Conservation (phyloP, 2,113 vertebrate genomes). For the Ginglymostoma cirratum region DNA sequence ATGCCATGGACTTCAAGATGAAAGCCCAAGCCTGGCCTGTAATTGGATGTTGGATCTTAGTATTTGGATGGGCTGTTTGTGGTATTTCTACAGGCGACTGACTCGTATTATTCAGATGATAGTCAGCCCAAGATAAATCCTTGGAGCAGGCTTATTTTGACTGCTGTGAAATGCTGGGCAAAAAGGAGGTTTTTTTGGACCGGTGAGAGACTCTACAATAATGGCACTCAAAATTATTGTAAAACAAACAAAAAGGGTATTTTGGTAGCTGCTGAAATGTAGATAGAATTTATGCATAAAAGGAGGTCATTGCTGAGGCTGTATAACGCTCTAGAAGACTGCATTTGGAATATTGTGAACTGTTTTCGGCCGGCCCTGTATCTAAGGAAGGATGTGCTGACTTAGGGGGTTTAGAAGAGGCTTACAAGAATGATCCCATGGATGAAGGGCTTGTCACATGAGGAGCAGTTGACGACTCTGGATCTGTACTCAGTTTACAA, state of each 20-base stretch:
- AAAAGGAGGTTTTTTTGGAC: too few relatives aligned
- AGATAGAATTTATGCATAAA: too few relatives aligned
- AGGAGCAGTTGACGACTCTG: too few relatives aligned
- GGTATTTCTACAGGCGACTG: not conserved
- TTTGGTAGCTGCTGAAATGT: not conserved
- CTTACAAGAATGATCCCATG: too few relatives aligned
- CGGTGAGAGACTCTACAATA: not conserved
- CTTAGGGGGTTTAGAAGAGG: too few relatives aligned
- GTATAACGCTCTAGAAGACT: too few relatives aligned
- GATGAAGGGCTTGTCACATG: too few relatives aligned
- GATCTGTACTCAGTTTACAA: too few relatives aligned
- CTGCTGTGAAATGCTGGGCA: not conserved
- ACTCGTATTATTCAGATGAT: not conserved
- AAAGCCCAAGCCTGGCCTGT: not conserved
- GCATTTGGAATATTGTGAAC: too few relatives aligned
- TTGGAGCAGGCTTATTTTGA: not conserved
- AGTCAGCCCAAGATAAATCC: not conserved
- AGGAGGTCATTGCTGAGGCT: too few relatives aligned
- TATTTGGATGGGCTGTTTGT: not conserved
- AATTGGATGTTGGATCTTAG: not conserved
- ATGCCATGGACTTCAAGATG: not conserved
- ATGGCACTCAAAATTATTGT: not conserved
- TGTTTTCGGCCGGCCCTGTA: too few relatives aligned
- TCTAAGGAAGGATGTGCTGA: too few relatives aligned
- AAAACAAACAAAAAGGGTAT: not conserved